phyloP scores from a whole-genome alignment of 2,797 vertebrate species.

The Taenioides sp. region DNA sequence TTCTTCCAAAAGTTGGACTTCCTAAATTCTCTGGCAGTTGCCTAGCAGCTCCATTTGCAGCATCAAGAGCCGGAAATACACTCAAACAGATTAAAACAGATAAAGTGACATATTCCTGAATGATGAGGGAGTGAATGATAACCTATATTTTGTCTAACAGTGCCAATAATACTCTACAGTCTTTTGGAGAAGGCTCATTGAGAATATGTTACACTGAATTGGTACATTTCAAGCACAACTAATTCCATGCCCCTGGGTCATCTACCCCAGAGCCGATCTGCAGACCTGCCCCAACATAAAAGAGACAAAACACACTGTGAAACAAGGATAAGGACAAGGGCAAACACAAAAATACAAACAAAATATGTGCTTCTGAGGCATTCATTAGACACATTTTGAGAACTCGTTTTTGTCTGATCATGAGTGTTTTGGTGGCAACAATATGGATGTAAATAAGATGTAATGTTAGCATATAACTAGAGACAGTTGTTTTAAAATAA shows the following conservation, averaged over 20 bases:
- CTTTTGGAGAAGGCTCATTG: conserved; percentile 5
- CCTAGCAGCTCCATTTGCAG: not conserved
- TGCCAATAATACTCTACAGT: not conserved
- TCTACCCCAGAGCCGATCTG: too few relatives aligned
- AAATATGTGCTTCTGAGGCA: too few relatives aligned
- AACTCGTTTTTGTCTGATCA: not conserved
- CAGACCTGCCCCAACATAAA: too few relatives aligned
- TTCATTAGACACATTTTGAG: too few relatives aligned
- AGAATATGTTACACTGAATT: not conserved
- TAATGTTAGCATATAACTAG: not conserved
- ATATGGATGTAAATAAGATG: not conserved
- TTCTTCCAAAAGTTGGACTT: not conserved
- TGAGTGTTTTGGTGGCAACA: not conserved
- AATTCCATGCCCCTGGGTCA: too few relatives aligned
- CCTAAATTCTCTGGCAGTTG: conserved; percentile 4
- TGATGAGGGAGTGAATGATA: not conserved
- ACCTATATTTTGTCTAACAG: not conserved
- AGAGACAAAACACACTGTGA: too few relatives aligned
- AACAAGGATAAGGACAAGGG: too few relatives aligned
- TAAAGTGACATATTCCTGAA: not conserved
- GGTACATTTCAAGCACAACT: too few relatives aligned
- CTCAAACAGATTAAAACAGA: not conserved
- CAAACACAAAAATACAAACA: too few relatives aligned
- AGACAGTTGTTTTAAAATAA: conserved; percentile 15
- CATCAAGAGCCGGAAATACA: not conserved